Conservation (phyloP, 1,140 invertebrate genomes). For the Galleria mellonella region DNA sequence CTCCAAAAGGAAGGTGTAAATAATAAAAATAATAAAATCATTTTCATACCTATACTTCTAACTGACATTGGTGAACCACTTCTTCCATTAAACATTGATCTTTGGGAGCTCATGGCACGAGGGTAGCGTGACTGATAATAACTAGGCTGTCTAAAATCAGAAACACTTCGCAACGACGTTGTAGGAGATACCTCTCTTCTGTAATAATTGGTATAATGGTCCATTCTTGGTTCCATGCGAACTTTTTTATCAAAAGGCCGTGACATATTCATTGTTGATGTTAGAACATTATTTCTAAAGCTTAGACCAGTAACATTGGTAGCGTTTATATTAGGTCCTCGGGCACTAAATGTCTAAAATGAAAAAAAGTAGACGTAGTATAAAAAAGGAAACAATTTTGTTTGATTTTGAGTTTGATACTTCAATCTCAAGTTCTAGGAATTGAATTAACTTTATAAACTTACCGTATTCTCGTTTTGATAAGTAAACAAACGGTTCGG, state of each 20-base stretch:
- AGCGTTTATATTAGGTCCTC: conserved; percentile 26
- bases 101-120: conserved; percentile 25
- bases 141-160: conserved; percentile 22
- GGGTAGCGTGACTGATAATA: conserved; percentile 23
- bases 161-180: conserved; percentile 39
- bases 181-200: conserved; percentile 19
- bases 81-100: conserved; percentile 38
- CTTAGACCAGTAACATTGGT: conserved; percentile 21
- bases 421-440: neutral
- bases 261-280: conserved; percentile 19
- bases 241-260: conserved; percentile 19
- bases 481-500: conserved; percentile 15
- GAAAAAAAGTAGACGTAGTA: neutral
- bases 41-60: conserved; percentile 46
- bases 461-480: conserved; percentile 20
- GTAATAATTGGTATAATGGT: conserved; percentile 29
- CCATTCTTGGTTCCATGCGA: conserved; percentile 31
- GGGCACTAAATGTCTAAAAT: conserved; percentile 27
- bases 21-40: too few relatives aligned
- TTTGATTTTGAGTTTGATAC: neutral
- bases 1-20: too few relatives aligned
- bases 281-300: conserved; percentile 22
- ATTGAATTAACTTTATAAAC: neutral
- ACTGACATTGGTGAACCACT: conserved; percentile 43
- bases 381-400: neutral